Evolutionary conservation across 2,888 invertebrate genomes (phyloP), one percentile per base, ranked within the genome.

Genomic region (Xylophagus ater): DNA sequence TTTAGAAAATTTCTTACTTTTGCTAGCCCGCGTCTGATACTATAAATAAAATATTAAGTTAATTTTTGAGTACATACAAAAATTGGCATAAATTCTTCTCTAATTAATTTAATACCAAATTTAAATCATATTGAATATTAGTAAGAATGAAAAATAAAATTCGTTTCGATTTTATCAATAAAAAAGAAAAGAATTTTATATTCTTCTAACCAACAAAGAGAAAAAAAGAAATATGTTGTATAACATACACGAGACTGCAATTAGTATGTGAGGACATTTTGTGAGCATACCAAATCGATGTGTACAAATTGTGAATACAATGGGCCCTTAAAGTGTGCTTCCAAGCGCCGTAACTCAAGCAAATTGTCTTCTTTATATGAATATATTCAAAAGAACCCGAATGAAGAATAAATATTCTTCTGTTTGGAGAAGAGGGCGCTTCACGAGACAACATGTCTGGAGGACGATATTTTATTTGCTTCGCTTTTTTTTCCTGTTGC

Each of bases 261-360:
- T 49, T 51, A 49, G 49, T 45, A 46, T 44, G 41, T 37, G 39
- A 41, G 40, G 48, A 50, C 50, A 48, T 48, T 41, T 48, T 41
- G 19, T 9, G 21, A 37, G 19, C 37, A 37, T 31, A 37, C 37
- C 31, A 31, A 37, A 23, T 12, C 8, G 20, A 23, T 31, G 37
- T 21, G n/a, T 21, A 15, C 15, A 15, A 15, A 13, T 7, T 19
- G 18, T 54, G 56, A 60, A 61, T 57, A 62, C 62, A 61, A 62
- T 62, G 57, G 60, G 53, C 58, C 59, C 61, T 62, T 60, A 62
- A 62, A 62, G 62, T 62, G 62, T 62, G 62, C 61, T 60, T 56
- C 57, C 60, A 62, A 62, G 62, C 62, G 62, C 62, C 62, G 62
- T 62, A 61, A 62, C 62, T 62, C 60, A 61, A 62, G 60, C 60